A percentile compares a stretch with the other conserved stretches of the same genome.
Conservation (phyloP, 2,113 vertebrate genomes). For the Atractosteus spatula region DNA sequence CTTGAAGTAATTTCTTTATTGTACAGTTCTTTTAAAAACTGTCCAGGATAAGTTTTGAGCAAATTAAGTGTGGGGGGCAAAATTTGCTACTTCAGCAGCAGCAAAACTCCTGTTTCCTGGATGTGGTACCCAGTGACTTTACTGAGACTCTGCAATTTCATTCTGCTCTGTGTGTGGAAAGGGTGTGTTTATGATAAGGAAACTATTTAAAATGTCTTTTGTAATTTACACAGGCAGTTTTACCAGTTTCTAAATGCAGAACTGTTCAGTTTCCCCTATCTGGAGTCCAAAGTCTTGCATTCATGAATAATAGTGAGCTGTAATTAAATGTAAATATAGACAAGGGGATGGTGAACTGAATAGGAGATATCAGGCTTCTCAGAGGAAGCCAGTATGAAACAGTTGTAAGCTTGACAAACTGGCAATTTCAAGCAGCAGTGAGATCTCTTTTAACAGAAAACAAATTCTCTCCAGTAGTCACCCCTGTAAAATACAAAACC, state of each 20-base stretch:
- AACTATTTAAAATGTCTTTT: not conserved
- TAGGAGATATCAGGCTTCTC: not conserved
- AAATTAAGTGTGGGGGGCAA: too few relatives aligned
- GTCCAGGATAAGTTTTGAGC: too few relatives aligned
- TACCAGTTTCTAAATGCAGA: not conserved
- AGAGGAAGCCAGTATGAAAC: not conserved
- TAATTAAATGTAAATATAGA: constrained; percentile 15
- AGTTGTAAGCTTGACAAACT: not conserved
- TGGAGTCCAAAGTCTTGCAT: not conserved
- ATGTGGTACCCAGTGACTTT: not conserved
- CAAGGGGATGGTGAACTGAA: not conserved
- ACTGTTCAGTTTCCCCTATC: not conserved
- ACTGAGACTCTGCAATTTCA: not conserved
- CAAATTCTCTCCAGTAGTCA: not conserved
- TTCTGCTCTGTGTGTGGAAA: not conserved
- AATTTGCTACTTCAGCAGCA: not conserved
- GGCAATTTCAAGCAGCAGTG: not conserved
- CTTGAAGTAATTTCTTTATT: too few relatives aligned
- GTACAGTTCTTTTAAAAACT: too few relatives aligned
- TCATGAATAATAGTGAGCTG: not conserved
- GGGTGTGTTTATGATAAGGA: not conserved
- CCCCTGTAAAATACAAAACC: not conserved
- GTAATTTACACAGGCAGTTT: not conserved
- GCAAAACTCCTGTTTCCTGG: not conserved
- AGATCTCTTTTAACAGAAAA: not conserved